Evolutionary conservation across 1,140 invertebrate species (phyloP).

Genomic region (Sminthurides bifidus): DNA sequence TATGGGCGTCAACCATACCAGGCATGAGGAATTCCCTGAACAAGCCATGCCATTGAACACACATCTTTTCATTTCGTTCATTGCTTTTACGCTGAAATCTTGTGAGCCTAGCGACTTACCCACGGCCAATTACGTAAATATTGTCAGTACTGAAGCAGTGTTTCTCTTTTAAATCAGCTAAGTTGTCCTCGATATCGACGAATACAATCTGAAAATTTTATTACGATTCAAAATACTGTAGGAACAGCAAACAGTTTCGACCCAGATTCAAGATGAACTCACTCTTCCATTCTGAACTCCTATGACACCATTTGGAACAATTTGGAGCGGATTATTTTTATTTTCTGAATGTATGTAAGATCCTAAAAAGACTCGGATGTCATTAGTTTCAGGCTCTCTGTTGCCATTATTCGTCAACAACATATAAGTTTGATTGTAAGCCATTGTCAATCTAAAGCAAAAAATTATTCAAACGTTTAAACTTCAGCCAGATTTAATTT

Average conservation of each 20-base stretch:
- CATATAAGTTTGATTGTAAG: too few relatives aligned
- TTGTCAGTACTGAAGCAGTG: constrained; percentile 33
- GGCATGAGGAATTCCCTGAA: constrained; percentile 62
- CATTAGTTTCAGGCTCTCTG: neutral
- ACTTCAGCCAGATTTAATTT: too few relatives aligned
- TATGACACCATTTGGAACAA: constrained; percentile 36
- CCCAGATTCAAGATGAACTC: constrained; percentile 21
- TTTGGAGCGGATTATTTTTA: constrained; percentile 18
- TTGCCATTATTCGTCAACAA: too few relatives aligned
- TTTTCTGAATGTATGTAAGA: constrained; percentile 25
- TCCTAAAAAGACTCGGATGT: constrained; percentile 24
- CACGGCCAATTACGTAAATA: constrained; percentile 37
- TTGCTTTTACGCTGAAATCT: too few relatives aligned
- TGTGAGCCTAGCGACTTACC: constrained; percentile 31
- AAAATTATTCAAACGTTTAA: too few relatives aligned
- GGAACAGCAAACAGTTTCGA: neutral
- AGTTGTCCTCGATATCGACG: constrained; percentile 34
- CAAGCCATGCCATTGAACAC: neutral
- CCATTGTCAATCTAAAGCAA: too few relatives aligned
- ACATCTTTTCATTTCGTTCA: neutral
- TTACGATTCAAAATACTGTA: neutral
- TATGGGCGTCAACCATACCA: constrained; percentile 77
- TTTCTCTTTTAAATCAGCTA: constrained; percentile 33
- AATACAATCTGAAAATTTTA: constrained; percentile 30
- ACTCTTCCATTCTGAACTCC: constrained; percentile 40